Percentiles rank a stretch among this genome's conserved stretches.
phyloP scores from a whole-genome alignment of 1,140 invertebrate species.

The Drosophila dunni region DNA sequence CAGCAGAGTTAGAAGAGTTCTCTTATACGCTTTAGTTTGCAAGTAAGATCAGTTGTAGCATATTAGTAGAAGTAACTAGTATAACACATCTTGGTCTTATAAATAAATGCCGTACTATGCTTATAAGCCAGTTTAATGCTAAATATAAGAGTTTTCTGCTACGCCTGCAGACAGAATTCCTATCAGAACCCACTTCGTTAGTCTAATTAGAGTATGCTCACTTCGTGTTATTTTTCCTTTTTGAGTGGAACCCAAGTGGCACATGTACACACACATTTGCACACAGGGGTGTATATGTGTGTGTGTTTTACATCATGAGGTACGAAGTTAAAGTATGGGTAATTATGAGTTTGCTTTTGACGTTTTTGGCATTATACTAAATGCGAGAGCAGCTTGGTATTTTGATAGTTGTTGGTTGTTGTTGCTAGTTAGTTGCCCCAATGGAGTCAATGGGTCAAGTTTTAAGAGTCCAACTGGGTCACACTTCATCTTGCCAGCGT shows the following conservation, averaged over 20 bases:
- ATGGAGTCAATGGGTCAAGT: conserved; percentile 84
- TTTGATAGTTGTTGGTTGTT: conserved; percentile 24
- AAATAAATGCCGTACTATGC: no score
- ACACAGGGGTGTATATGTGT: conserved; percentile 2
- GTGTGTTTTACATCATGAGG: conserved; percentile 21
- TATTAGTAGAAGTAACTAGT: background rate
- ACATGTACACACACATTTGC: conserved; percentile 1
- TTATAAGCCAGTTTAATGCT: no score
- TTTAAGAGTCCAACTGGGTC: conserved; percentile 82
- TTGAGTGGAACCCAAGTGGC: conserved; percentile 9
- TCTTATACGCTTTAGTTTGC: background rate
- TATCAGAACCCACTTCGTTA: background rate
- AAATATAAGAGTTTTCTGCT: background rate
- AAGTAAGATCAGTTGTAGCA: no score
- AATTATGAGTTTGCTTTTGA: conserved; percentile 61
- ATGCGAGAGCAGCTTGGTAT: conserved; percentile 14
- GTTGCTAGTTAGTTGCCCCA: conserved; percentile 46
- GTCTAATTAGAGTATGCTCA: background rate
- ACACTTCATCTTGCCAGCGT: conserved; percentile 38
- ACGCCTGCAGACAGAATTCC: background rate
- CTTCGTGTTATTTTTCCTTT: conserved; percentile 2
- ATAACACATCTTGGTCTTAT: background rate
- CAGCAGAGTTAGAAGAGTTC: background rate
- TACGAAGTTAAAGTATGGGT: conserved; percentile 38
- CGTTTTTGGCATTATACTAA: conserved; percentile 29